These are phyloP conservation scores for Troides helena DNA, from an alignment of 2,888 invertebrate species.

Conservation along the genomic window DNA sequence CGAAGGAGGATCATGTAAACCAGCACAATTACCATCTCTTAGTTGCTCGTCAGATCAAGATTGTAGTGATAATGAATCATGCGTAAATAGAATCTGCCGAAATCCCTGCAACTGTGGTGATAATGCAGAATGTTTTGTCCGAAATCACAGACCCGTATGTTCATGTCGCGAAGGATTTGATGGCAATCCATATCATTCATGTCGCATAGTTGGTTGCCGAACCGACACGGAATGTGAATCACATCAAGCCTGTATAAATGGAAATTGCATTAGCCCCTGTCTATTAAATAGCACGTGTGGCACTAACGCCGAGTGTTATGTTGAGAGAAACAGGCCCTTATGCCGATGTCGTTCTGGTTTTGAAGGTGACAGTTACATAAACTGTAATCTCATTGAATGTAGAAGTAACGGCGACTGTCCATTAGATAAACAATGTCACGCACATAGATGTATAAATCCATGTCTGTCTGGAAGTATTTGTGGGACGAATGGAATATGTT, in stretches of 20 bases:
- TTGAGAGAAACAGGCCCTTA: conserved; percentile 85
- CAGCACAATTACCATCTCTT: conserved; percentile 84
- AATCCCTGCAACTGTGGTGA: conserved; percentile 94
- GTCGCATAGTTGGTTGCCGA: conserved; percentile 90
- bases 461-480: conserved; percentile 89
- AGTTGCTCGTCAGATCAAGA: conserved; percentile 90
- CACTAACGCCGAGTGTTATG: conserved; percentile 89
- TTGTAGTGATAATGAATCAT: conserved; percentile 88
- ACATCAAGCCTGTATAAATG: conserved; percentile 90
- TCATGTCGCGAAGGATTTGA: conserved; percentile 91
- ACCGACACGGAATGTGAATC: conserved; percentile 91
- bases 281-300: conserved; percentile 89
- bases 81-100: conserved; percentile 91
- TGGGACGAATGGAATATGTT: conserved; percentile 88
- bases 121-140: conserved; percentile 89
- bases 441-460: conserved; percentile 91
- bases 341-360: conserved; percentile 91
- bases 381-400: conserved; percentile 90
- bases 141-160: conserved; percentile 92
- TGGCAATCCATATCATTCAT: conserved; percentile 91
- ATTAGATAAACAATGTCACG: conserved; percentile 89
- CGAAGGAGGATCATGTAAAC: conserved; percentile 87
- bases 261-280: conserved; percentile 92
- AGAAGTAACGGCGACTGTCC: conserved; percentile 93
- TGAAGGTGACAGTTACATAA: conserved; percentile 87